Conservation (phyloP, 2,113 vertebrate species). For the Spermophilus dauricus region DNA sequence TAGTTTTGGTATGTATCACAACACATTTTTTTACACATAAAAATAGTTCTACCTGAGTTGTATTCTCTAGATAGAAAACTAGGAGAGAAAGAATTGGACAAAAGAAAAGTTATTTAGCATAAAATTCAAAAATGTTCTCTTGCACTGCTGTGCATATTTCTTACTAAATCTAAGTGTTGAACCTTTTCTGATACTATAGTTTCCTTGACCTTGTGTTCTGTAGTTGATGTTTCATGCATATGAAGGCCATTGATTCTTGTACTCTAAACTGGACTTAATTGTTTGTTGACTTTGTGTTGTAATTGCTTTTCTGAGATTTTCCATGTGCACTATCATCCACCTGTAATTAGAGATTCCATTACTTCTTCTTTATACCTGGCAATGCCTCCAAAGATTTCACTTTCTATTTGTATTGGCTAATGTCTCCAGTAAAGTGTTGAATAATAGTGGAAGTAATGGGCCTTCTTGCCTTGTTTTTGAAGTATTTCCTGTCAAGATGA, state of each 20-base stretch:
- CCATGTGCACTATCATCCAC: neutral
- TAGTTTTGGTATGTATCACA: neutral
- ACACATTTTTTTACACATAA: neutral
- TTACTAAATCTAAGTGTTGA: neutral
- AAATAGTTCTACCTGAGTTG: neutral
- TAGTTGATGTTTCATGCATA: neutral
- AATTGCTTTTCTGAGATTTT: neutral
- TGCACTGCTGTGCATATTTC: neutral
- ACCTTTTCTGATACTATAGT: neutral
- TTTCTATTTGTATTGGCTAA: neutral
- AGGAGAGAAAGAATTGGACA: neutral
- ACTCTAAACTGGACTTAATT: neutral
- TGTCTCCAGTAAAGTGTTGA: neutral
- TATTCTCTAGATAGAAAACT: neutral
- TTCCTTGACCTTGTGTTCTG: neutral
- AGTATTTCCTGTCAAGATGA: neutral
- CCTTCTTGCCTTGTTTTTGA: neutral
- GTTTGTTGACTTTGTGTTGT: neutral
- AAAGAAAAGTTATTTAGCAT: neutral
- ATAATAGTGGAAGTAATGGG: neutral
- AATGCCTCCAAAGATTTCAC: neutral
- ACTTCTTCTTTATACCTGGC: neutral
- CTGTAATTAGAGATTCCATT: neutral
- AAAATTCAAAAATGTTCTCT: neutral
- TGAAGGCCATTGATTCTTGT: neutral